Evolutionary conservation across 2,888 invertebrate genomes (phyloP).

Genomic region (Platycheirus albimanus): DNA sequence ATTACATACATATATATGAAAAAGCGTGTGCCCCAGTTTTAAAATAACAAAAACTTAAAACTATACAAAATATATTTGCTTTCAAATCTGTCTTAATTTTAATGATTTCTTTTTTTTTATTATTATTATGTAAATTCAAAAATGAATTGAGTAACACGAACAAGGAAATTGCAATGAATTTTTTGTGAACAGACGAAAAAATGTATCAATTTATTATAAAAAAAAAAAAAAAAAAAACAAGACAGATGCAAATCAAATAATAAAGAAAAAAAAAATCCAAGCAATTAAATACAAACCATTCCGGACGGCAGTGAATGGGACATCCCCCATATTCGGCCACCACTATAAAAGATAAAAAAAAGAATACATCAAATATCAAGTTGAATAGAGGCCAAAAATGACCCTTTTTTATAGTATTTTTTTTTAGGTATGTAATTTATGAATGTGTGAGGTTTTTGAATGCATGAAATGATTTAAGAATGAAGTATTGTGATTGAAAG

Average conservation of each 20-base stretch:
- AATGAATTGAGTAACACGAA: conserved; percentile 61
- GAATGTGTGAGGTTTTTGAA: no score
- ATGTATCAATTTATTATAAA: conserved; percentile 13
- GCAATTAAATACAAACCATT: conserved; percentile 81
- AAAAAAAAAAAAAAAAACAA: conserved; percentile 2
- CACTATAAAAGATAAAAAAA: conserved; percentile 77
- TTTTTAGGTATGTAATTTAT: no score
- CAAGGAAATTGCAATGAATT: conserved; percentile 52
- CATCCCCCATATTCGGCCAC: conserved; percentile 83
- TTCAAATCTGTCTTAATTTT: conserved; percentile 49
- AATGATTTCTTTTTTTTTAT: conserved; percentile 27
- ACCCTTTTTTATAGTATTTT: no score
- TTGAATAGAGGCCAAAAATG: no score
- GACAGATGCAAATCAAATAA: conserved; percentile 61
- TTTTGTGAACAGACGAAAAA: conserved; percentile 31
- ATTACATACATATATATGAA: conserved; percentile 72
- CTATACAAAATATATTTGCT: conserved; percentile 41
- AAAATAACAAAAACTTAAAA: conserved; percentile 43
- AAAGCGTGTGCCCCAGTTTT: conserved; percentile 77
- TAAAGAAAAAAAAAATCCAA: conserved; percentile 42
- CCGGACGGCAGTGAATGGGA: conserved; percentile 83
- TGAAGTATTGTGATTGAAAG: no score
- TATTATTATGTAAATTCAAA: conserved; percentile 19
- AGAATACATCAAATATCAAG: conserved; percentile 6
- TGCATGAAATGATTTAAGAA: no score